These are phyloP conservation scores for Holothuria scabra DNA, from an alignment of 53 echinoderm and acorn worm species.

Conservation along the genomic window DNA sequence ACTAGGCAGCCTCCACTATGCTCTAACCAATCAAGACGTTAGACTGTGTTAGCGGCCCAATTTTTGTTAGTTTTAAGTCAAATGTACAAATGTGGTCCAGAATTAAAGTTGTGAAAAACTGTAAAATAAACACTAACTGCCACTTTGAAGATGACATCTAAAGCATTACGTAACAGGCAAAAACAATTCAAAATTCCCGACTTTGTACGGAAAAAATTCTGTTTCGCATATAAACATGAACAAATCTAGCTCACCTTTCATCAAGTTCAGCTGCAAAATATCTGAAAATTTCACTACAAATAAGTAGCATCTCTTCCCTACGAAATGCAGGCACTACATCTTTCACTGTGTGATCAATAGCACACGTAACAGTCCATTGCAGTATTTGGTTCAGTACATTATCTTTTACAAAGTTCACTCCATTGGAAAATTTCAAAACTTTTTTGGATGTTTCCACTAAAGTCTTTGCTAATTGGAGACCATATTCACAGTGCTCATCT, in stretches of 20 bases:
- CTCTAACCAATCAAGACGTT: too few species aligned
- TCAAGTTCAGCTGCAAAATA: constrained; percentile 17
- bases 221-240: too few species aligned
- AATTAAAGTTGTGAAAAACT: too few species aligned
- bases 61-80: too few species aligned
- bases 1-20: too few species aligned
- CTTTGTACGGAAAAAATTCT: too few species aligned
- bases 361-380: not conserved
- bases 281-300: constrained; percentile 14
- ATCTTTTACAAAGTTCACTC: not conserved
- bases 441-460: not conserved
- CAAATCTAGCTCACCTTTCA: not conserved
- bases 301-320: constrained; percentile 14
- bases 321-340: constrained; percentile 6
- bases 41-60: too few species aligned
- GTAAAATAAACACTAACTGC: too few species aligned
- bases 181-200: too few species aligned
- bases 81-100: too few species aligned
- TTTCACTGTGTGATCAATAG: not conserved
- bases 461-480: not conserved
- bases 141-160: too few species aligned
- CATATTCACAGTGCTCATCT: not conserved
- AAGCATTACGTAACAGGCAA: too few species aligned
- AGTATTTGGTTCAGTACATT: not conserved
- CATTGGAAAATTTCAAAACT: not conserved